phyloP scores from a whole-genome alignment of 2,797 vertebrate genomes.

The Eulemur coronatus region DNA sequence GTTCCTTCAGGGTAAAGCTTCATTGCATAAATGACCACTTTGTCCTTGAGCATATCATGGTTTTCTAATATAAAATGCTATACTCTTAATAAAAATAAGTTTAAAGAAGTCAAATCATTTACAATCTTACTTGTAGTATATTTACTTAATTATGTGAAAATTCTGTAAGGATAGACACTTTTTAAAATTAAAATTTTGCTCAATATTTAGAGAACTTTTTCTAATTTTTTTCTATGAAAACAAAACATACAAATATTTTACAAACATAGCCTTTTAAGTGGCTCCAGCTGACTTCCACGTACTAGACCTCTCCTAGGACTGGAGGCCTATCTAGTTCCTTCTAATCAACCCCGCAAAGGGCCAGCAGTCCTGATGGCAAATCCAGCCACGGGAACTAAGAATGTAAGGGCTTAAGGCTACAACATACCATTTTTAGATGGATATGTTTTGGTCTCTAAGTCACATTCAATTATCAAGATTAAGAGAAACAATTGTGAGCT shows the following conservation, averaged over 20 bases:
- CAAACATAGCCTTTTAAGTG: not conserved
- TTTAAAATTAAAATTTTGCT: not conserved
- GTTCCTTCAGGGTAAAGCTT: not conserved
- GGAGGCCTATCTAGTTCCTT: not conserved
- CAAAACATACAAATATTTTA: not conserved
- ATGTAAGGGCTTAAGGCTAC: not conserved
- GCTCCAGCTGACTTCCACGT: not conserved
- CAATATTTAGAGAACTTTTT: not conserved
- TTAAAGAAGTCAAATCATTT: conserved; percentile 17
- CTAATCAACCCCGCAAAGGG: not conserved
- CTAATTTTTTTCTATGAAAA: not conserved
- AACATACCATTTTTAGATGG: not conserved
- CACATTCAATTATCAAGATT: not conserved
- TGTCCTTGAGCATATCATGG: not conserved
- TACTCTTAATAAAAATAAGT: not conserved
- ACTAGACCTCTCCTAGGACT: not conserved
- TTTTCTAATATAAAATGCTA: not conserved
- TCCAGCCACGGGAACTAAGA: not conserved
- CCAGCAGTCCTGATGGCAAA: not conserved
- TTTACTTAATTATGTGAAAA: conserved; percentile 2
- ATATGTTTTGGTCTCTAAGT: not conserved
- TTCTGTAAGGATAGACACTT: not conserved
- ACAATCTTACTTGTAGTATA: not conserved
- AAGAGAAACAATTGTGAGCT: not conserved
- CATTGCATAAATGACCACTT: not conserved